Evolutionary conservation across 2,888 invertebrate genomes (phyloP).

Genomic region (Megalurothrips usitatus): DNA sequence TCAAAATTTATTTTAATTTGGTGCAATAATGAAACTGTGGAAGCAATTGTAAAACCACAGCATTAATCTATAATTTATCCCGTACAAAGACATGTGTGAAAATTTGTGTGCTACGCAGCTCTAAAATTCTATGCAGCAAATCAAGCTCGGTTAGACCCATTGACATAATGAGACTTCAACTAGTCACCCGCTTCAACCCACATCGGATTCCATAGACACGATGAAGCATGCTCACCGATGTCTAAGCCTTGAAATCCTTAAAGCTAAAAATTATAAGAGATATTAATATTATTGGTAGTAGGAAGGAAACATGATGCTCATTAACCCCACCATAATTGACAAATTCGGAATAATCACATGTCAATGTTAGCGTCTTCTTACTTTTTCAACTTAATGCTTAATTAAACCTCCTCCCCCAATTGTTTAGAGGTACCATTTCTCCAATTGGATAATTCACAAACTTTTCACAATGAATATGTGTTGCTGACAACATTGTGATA

Average conservation of each 20-base stretch:
- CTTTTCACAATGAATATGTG: too few relatives aligned
- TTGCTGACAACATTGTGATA: too few relatives aligned
- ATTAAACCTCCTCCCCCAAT: neutral
- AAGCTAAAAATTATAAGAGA: neutral
- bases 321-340: neutral
- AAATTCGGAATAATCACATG: neutral
- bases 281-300: neutral
- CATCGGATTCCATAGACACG: neutral
- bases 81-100: neutral
- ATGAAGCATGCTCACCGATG: neutral
- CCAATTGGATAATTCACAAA: neutral
- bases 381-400: too few relatives aligned
- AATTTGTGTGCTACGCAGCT: slow-evolving; percentile 15
- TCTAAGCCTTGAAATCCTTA: neutral
- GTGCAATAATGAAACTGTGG: slow-evolving; percentile 1
- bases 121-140: slow-evolving; percentile 23
- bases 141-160: slow-evolving; percentile 22
- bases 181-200: neutral
- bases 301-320: too few relatives aligned
- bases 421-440: neutral
- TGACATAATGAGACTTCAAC: slow-evolving; percentile 26
- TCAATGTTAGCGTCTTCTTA: neutral
- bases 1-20: slow-evolving; percentile 12
- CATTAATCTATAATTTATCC: neutral
- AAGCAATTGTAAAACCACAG: neutral